Evolutionary conservation across 2,888 invertebrate genomes (phyloP).

Genomic region (Polia nebulosa): DNA sequence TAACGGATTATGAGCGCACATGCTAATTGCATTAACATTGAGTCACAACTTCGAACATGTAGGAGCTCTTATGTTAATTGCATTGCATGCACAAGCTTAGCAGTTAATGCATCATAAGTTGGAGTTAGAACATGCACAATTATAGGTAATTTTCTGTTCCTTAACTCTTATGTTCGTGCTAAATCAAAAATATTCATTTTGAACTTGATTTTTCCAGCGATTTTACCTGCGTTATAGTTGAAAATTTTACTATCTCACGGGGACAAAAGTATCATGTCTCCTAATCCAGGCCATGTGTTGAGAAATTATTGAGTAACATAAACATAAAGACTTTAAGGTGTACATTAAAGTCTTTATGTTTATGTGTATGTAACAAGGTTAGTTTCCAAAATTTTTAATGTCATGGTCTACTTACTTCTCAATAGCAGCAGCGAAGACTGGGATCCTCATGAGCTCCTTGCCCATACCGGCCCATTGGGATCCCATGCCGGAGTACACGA

Average conservation of each 20-base stretch:
- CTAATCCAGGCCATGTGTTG: too few species aligned
- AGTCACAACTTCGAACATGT: slow-evolving; percentile 14
- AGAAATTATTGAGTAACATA: too few species aligned
- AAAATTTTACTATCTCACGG: too few species aligned
- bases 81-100: slow-evolving; percentile 25
- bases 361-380: too few species aligned
- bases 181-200: background rate
- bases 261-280: too few species aligned
- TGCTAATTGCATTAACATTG: slow-evolving; percentile 36
- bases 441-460: slow-evolving; percentile 93
- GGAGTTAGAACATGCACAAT: too few species aligned
- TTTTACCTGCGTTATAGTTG: too few species aligned
- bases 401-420: slow-evolving; percentile 81
- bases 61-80: slow-evolving; percentile 4
- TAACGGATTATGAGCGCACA: slow-evolving; percentile 29
- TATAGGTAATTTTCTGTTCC: too few species aligned
- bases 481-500: slow-evolving; percentile 98
- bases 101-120: slow-evolving; percentile 3
- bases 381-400: too few species aligned
- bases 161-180: background rate
- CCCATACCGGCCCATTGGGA: slow-evolving; percentile 97
- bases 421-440: slow-evolving; percentile 94
- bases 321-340: too few species aligned
- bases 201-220: background rate
- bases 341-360: too few species aligned